Percentiles rank a stretch among this genome's conserved stretches.
phyloP scores from a whole-genome alignment of 2,113 vertebrate species.

The Melanerpes aurifrons region DNA sequence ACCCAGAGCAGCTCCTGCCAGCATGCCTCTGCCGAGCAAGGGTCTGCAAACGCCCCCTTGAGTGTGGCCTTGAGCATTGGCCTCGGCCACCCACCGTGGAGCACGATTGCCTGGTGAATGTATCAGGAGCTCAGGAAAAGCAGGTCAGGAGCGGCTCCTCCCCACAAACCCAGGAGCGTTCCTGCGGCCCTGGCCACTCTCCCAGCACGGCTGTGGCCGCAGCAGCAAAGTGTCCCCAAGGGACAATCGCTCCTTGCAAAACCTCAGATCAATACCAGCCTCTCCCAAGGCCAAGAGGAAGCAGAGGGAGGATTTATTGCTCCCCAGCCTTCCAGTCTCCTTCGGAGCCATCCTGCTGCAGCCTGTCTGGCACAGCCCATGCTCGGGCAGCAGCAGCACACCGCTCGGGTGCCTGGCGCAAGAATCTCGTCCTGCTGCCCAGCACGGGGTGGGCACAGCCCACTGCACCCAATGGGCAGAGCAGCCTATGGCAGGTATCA shows the following conservation, averaged over 20 bases:
- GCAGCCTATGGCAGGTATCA: background rate
- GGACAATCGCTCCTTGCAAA: background rate
- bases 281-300: background rate
- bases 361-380: background rate
- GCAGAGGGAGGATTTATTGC: background rate
- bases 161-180: background rate
- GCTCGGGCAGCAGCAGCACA: accelerated
- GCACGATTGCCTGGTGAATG: background rate
- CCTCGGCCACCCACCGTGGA: background rate
- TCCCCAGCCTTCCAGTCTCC: background rate
- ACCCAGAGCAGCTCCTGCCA: background rate
- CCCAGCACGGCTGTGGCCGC: background rate
- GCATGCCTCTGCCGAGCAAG: accelerated
- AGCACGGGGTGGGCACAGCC: accelerated
- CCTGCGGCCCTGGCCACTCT: background rate
- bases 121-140: background rate
- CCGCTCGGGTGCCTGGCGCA: accelerated
- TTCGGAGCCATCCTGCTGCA: background rate
- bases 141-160: conserved; percentile 23
- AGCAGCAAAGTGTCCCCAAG: background rate
- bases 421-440: background rate
- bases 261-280: conserved; percentile 52
- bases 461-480: background rate
- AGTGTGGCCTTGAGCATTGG: background rate
- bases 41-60: background rate